Evolutionary conservation across 2,113 vertebrate species (phyloP), one percentile per base, ranked within the genome.

Genomic region (Andinoacara biseriatus): DNA sequence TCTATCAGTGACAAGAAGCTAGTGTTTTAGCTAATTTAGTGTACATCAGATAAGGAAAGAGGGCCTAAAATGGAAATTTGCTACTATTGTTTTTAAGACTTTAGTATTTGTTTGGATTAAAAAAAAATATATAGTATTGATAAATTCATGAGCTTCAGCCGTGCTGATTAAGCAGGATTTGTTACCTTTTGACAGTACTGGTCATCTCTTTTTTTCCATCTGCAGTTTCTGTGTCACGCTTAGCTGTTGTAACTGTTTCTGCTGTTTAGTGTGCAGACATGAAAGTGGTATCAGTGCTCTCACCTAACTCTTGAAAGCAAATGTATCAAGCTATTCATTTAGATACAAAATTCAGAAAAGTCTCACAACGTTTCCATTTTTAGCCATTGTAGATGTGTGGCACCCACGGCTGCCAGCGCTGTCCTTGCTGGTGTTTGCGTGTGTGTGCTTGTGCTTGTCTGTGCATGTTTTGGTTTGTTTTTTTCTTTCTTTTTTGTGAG

Each of bases 401-500:
- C 59, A 60, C 6, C 33, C 15, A 6, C 24, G 58, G 58, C 67
- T 60, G 46, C 15, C 58, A 72, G 58, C 20, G 40, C 63, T 77
- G 24, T 65, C 59, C 26, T 60, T 65, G 54, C 80, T 22, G 57
- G 17, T 26, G 18, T 86, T 60, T 82, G 62, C 75, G 6, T 40
- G 0, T 22, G 7, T 63, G 35, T 61, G 26, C 65, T 43, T 57
- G 57, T 74, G 77, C n/a, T 9, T 18, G 56, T 76, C 7, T 78
- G 22, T 38, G 63, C 52, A 26, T 67, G 61, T 31, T 31, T 3
- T 31, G 9, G 18, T 82, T 56, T 31, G n/a, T 43, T 2, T 31
- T 13, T 79, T 40, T 67, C 60, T 49, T 69, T 65, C 7, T 38
- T 74, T 76, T 81, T 76, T 84, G n/a, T 59, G 31, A 89, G 80